Percentiles rank a stretch among this genome's conserved stretches.
phyloP scores from a whole-genome alignment of 2,888 invertebrate species.

The Hoplodrina ambigua region DNA sequence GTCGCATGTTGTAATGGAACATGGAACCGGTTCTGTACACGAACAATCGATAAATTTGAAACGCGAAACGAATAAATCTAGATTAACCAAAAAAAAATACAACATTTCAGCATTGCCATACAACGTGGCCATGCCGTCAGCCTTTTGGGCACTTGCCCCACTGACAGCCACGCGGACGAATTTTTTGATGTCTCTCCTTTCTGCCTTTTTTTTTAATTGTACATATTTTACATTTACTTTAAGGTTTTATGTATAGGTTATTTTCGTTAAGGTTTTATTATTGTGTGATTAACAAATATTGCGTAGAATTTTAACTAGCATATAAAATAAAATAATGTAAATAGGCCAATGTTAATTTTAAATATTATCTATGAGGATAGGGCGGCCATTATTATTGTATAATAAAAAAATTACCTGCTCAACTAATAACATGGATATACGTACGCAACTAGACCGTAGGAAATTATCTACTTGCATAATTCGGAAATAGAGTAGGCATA shows the following conservation, averaged over 20 bases:
- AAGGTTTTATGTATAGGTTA: too few relatives aligned
- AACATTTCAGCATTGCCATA: too few relatives aligned
- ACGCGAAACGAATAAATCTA: conserved; percentile 29
- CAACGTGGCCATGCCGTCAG: too few relatives aligned
- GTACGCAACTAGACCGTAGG: conserved; percentile 29
- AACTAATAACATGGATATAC: conserved; percentile 21
- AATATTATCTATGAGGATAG: conserved; percentile 22
- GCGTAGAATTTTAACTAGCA: conserved; percentile 7
- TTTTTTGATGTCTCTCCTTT: too few relatives aligned
- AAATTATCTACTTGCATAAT: conserved; percentile 32
- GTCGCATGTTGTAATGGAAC: conserved; percentile 39
- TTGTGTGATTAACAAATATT: conserved; percentile 39
- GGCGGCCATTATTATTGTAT: conserved; percentile 23
- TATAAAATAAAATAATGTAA: too few relatives aligned
- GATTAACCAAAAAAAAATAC: too few relatives aligned
- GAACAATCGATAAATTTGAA: conserved; percentile 43
- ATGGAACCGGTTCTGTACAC: conserved; percentile 44
- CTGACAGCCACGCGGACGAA: too few relatives aligned
- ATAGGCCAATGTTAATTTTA: conserved; percentile 17
- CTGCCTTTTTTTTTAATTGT: too few relatives aligned
- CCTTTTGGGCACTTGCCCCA: too few relatives aligned
- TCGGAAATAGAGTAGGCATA: conserved; percentile 17
- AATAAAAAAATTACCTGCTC: conserved; percentile 12
- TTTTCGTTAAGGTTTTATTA: too few relatives aligned
- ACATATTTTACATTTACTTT: too few relatives aligned